phyloP scores from a whole-genome alignment of 2,113 vertebrate species.

The Bucco capensis region DNA sequence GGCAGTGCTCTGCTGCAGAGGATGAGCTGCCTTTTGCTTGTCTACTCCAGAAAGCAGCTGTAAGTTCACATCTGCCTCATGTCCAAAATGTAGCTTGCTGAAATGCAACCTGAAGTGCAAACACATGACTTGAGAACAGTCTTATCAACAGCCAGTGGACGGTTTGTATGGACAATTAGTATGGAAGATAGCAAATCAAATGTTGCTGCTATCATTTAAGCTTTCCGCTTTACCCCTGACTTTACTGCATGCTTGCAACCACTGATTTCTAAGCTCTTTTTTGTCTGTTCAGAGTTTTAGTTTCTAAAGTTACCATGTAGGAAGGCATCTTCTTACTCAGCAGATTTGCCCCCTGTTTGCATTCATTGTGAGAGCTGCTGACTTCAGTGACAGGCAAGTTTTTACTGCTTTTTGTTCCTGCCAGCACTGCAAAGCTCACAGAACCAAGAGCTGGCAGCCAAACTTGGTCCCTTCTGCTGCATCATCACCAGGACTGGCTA shows the following conservation, averaged over 20 bases:
- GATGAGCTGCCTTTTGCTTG: background rate
- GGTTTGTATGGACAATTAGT: accelerated
- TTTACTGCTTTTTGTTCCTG: slow-evolving; percentile 63
- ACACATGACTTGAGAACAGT: accelerated
- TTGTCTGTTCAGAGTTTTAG: background rate
- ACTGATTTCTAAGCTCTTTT: background rate
- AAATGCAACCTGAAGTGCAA: background rate
- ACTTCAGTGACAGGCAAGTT: slow-evolving; percentile 58
- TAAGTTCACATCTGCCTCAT: background rate
- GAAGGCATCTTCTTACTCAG: slow-evolving; percentile 63
- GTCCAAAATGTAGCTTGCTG: background rate
- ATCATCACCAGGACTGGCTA: background rate
- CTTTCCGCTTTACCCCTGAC: background rate
- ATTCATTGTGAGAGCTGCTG: slow-evolving; percentile 58
- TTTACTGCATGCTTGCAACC: background rate
- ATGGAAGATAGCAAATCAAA: background rate
- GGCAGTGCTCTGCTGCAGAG: accelerated
- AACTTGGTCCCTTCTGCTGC: slow-evolving; percentile 4
- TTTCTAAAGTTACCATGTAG: background rate
- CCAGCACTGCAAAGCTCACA: slow-evolving; percentile 35
- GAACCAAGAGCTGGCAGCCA: background rate
- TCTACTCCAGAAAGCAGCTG: background rate
- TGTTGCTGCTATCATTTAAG: background rate
- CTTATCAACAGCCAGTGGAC: background rate
- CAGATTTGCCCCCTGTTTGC: slow-evolving; percentile 52